Percentiles rank a stretch among this genome's conserved stretches.
Conservation (phyloP, 2,888 invertebrate genomes). For the Agrochola macilenta region DNA sequence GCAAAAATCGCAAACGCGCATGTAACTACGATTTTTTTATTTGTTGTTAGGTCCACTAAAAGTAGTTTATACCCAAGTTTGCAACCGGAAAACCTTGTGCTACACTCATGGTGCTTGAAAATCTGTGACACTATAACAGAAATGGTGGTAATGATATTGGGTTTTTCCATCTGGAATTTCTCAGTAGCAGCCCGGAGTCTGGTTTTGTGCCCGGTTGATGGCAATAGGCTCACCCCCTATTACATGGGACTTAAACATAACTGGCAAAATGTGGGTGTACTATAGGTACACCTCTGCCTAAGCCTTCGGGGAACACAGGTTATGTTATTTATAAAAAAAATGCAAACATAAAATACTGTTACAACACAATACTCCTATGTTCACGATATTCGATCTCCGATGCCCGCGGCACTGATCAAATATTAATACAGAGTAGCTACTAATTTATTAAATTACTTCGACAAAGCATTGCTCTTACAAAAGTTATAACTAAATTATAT, state of each 20-base stretch:
- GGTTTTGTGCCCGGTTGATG: neutral
- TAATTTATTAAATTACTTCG: constrained; percentile 62
- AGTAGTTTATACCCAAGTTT: no score
- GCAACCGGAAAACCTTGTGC: no score
- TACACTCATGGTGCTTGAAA: no score
- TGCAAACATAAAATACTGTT: neutral
- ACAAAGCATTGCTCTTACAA: constrained; percentile 65
- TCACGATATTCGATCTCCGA: constrained; percentile 19
- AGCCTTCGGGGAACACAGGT: no score
- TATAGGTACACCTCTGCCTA: no score
- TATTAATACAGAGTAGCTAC: constrained; percentile 51
- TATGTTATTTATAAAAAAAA: no score
- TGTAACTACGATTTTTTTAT: no score
- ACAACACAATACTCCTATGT: neutral
- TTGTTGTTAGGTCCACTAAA: no score
- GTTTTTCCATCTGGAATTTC: neutral
- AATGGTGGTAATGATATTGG: neutral
- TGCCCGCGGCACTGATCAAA: constrained; percentile 37
- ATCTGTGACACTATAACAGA: neutral
- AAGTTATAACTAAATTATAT: constrained; percentile 69
- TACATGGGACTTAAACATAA: neutral
- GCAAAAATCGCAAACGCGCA: no score
- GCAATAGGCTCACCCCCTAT: neutral
- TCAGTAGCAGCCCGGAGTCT: neutral
- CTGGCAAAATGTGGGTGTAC: neutral